Conservation (phyloP, 2,797 vertebrate genomes). For the Balearica regulorum region DNA sequence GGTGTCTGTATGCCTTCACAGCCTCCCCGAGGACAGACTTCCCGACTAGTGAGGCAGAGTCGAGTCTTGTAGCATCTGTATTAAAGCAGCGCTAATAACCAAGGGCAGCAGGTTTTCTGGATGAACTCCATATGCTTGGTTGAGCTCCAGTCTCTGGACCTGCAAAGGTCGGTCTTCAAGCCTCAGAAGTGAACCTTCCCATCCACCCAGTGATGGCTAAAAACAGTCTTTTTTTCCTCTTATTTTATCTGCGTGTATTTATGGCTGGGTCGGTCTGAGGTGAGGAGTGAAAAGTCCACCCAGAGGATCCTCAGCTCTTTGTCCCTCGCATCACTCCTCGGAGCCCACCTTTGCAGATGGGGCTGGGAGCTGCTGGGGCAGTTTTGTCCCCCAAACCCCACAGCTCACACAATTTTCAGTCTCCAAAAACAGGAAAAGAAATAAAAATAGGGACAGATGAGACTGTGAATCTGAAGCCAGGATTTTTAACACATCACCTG, state of each 20-base stretch:
- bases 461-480: neutral
- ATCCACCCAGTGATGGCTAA: neutral
- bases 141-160: neutral
- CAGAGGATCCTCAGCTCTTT: neutral
- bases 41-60: neutral
- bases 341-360: neutral
- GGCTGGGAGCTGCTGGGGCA: neutral
- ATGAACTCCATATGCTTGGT: neutral
- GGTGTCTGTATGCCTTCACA: neutral
- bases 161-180: rapidly evolving
- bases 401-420: neutral
- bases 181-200: neutral
- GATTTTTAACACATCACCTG: neutral
- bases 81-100: neutral
- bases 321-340: rapidly evolving
- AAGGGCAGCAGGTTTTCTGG: neutral
- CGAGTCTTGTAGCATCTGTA: neutral
- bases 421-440: neutral
- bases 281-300: neutral
- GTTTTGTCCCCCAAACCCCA: neutral
- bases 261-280: neutral
- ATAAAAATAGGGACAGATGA: neutral
- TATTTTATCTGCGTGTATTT: neutral
- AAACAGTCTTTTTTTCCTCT: neutral
- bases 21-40: neutral